Conservation (phyloP, 2,888 invertebrate genomes). For the Steinernema hermaphroditum region DNA sequence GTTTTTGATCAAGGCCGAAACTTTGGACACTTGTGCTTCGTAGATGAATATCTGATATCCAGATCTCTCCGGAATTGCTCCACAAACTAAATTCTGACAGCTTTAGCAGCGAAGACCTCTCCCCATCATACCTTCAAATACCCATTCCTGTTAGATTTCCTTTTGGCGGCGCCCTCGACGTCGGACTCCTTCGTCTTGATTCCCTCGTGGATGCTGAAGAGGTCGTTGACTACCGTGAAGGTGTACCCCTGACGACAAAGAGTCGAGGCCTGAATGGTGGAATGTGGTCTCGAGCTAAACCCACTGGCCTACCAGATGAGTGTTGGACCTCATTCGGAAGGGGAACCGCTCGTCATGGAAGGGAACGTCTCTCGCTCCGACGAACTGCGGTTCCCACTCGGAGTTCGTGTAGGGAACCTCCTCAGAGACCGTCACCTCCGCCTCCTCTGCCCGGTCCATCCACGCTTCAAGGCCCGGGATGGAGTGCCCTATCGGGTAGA, state of each 20-base stretch:
- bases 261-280: slow-evolving; percentile 20
- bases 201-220: slow-evolving; percentile 47
- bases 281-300: background rate
- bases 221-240: slow-evolving; percentile 43
- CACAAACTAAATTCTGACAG: slow-evolving; percentile 17
- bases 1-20: background rate
- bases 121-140: background rate
- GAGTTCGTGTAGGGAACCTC: slow-evolving; percentile 31
- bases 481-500: slow-evolving; percentile 37
- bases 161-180: background rate
- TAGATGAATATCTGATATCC: slow-evolving; percentile 33
- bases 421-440: slow-evolving; percentile 2
- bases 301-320: slow-evolving; percentile 40
- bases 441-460: slow-evolving; percentile 36
- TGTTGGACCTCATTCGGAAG: slow-evolving; percentile 39
- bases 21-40: slow-evolving; percentile 33
- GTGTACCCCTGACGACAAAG: slow-evolving; percentile 46
- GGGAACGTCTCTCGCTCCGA: slow-evolving; percentile 42
- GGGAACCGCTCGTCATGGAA: slow-evolving; percentile 41
- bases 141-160: background rate
- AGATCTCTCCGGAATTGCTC: slow-evolving; percentile 29
- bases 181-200: slow-evolving; percentile 34
- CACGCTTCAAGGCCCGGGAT: slow-evolving; percentile 37
- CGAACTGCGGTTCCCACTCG: slow-evolving; percentile 46
- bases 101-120: background rate